phyloP scores from a whole-genome alignment of 1,140 invertebrate species.

The Ptiloglossa arizonensis region DNA sequence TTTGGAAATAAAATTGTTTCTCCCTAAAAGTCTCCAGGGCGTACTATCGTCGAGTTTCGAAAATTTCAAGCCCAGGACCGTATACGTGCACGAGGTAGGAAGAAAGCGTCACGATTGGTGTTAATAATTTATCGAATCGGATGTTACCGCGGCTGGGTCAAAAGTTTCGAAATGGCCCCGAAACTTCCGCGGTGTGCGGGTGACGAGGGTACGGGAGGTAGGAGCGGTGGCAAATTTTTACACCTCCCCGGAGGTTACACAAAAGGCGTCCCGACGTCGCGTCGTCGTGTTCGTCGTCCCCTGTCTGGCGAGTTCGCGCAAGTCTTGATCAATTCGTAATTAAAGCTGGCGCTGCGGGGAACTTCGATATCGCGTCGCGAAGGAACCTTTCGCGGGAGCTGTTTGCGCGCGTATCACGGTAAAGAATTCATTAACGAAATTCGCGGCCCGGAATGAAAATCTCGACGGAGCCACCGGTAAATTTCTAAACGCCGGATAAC shows the following conservation, averaged over 20 bases:
- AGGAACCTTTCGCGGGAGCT: slow-evolving; percentile 23
- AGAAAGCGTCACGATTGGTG: not conserved
- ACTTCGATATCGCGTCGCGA: slow-evolving; percentile 52
- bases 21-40: no score
- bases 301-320: slow-evolving; percentile 66
- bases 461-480: slow-evolving; percentile 42
- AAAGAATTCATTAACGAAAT: slow-evolving; percentile 61
- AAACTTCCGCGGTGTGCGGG: no score
- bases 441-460: slow-evolving; percentile 42
- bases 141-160: slow-evolving; percentile 48
- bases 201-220: no score
- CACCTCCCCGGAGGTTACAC: slow-evolving; percentile 30
- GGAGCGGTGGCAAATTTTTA: slow-evolving; percentile 59
- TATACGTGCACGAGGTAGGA: no score
- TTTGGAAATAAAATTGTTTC: no score
- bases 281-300: no score
- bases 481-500: slow-evolving; percentile 45
- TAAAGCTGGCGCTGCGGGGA: slow-evolving; percentile 59
- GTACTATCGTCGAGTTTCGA: no score
- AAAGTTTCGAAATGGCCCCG: slow-evolving; percentile 60
- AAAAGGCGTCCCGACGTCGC: slow-evolving; percentile 21
- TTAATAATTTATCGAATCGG: slow-evolving; percentile 74
- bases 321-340: slow-evolving; percentile 73
- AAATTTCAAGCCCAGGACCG: no score
- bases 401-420: slow-evolving; percentile 35